phyloP scores from a whole-genome alignment of 2,797 vertebrate species.

The Hapalemur alaotrensis region DNA sequence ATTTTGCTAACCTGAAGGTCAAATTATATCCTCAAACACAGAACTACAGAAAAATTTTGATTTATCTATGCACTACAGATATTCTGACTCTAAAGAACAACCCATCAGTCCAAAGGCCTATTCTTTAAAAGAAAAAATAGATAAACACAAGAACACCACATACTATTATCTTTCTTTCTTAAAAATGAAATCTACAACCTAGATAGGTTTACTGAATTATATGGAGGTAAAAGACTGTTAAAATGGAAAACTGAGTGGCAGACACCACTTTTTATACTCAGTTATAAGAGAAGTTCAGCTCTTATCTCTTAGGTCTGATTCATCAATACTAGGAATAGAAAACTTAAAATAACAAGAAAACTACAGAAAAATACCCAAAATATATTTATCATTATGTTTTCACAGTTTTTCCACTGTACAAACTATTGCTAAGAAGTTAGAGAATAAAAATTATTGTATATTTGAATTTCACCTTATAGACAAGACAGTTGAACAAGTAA shows the following conservation, averaged over 20 bases:
- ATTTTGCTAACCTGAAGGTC: not conserved
- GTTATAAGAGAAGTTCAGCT: not conserved
- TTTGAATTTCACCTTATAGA: not conserved
- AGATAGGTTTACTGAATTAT: not conserved
- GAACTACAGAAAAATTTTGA: not conserved
- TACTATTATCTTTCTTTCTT: not conserved
- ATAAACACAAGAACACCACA: not conserved
- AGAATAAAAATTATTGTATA: not conserved
- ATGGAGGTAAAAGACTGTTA: not conserved
- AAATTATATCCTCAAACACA: not conserved
- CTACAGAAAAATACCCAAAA: not conserved
- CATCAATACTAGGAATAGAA: not conserved
- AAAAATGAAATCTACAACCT: not conserved
- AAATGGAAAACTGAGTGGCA: no score
- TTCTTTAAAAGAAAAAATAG: not conserved
- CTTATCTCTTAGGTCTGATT: not conserved
- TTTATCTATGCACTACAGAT: not conserved
- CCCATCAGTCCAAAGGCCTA: not conserved
- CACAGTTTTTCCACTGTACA: not conserved
- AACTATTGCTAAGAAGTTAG: not conserved
- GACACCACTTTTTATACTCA: not conserved
- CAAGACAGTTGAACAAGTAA: not conserved
- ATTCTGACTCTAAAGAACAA: conserved; percentile 1
- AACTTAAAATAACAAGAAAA: not conserved
- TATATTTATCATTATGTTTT: not conserved